Conservation (phyloP, 2,113 vertebrate genomes). For the Balaeniceps rex region DNA sequence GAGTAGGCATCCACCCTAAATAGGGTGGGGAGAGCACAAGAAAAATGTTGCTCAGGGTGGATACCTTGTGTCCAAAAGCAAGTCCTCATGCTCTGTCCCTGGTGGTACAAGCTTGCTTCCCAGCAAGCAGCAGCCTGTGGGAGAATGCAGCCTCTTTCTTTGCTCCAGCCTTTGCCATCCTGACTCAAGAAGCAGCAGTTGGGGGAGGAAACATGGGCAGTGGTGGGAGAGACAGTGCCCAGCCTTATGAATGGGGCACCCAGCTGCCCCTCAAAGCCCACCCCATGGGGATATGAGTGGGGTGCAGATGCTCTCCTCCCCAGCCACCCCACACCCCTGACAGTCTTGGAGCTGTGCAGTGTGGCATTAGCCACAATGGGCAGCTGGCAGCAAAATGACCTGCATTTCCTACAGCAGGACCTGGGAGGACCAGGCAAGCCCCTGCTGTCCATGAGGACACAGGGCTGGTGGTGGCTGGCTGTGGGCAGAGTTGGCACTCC, state of each 20-base stretch:
- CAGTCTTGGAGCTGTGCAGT: background rate
- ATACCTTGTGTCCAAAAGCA: background rate
- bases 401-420: background rate
- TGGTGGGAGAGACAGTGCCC: background rate
- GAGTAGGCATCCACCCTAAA: background rate
- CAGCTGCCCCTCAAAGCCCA: background rate
- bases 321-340: background rate
- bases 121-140: background rate
- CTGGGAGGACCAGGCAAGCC: background rate
- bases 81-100: background rate
- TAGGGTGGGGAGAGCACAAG: background rate
- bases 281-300: background rate
- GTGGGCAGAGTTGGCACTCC: background rate
- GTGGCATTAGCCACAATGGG: background rate
- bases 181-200: background rate
- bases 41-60: rapidly evolving
- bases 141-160: background rate
- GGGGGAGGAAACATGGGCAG: background rate
- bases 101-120: background rate
- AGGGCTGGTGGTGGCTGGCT: background rate
- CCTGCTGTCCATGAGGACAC: background rate
- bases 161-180: background rate
- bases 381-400: background rate
- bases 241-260: background rate
- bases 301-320: background rate